Percentiles rank a stretch among this genome's conserved stretches.
These are phyloP conservation scores for Zelleria hepariella DNA, from an alignment of 2,888 invertebrate species.

Conservation along the genomic window DNA sequence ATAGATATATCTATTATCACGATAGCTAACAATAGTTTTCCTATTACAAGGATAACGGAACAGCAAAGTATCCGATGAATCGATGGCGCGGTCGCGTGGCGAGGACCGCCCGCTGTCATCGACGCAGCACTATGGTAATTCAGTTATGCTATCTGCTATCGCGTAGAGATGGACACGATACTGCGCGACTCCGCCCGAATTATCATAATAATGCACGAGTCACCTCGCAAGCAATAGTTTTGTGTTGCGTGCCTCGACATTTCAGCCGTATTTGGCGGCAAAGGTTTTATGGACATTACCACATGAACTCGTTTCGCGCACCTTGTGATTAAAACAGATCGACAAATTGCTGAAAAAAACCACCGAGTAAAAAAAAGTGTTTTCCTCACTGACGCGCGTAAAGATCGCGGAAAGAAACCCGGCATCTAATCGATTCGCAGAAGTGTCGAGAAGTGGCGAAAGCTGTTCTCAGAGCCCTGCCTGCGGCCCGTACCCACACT, in stretches of 20 bases:
- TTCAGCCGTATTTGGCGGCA: not conserved
- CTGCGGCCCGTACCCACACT: slow-evolving; percentile 49
- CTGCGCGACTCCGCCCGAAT: slow-evolving; percentile 55
- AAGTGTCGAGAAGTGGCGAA: slow-evolving; percentile 68
- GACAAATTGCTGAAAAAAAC: not conserved
- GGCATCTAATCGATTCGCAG: slow-evolving; percentile 58
- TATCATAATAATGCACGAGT: slow-evolving; percentile 70
- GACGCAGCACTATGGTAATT: slow-evolving; percentile 64
- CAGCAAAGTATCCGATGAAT: slow-evolving; percentile 12
- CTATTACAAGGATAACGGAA: not conserved
- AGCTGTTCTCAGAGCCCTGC: slow-evolving; percentile 51
- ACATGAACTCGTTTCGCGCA: not conserved
- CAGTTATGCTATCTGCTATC: slow-evolving; percentile 50
- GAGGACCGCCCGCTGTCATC: slow-evolving; percentile 59
- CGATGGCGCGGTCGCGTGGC: slow-evolving; percentile 53
- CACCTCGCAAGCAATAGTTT: slow-evolving; percentile 44
- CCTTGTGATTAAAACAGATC: not conserved
- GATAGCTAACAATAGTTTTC: not conserved
- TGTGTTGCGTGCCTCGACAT: slow-evolving; percentile 15
- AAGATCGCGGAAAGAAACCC: slow-evolving; percentile 43
- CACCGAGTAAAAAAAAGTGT: not conserved
- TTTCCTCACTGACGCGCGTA: slow-evolving; percentile 9
- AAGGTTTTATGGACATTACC: not conserved
- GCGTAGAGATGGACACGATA: slow-evolving; percentile 45
- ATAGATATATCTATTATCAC: too few relatives aligned